These are phyloP conservation scores for Apodemia duryi DNA, from an alignment of 2,888 invertebrate genomes.

Conservation along the genomic window DNA sequence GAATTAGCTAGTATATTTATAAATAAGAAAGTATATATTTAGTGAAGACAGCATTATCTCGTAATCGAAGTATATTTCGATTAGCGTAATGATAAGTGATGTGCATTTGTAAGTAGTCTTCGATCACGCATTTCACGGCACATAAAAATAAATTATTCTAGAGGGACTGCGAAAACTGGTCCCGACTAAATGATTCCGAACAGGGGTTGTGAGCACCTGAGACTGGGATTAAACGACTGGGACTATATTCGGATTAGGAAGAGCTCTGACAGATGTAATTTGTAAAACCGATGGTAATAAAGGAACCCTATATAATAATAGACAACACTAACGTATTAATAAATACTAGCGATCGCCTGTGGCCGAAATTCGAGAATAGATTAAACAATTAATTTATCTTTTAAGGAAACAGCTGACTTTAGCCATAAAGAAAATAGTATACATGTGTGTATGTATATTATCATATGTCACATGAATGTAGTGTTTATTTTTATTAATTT, in stretches of 20 bases:
- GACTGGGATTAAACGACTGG: slow-evolving; percentile 2
- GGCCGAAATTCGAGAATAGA: too few species aligned
- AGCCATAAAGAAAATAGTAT: too few species aligned
- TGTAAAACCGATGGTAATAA: neutral
- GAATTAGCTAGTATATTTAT: neutral
- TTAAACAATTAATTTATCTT: too few species aligned
- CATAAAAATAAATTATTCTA: slow-evolving; percentile 41
- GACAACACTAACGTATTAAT: too few species aligned
- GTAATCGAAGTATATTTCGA: slow-evolving; percentile 7
- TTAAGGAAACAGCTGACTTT: too few species aligned
- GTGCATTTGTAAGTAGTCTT: slow-evolving; percentile 1
- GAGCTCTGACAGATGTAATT: neutral
- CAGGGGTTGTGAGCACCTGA: slow-evolving; percentile 29
- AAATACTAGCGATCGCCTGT: too few species aligned
- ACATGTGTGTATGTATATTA: too few species aligned
- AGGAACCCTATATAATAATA: too few species aligned
- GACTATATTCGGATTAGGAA: neutral
- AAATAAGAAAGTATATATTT: neutral
- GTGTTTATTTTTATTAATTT: too few species aligned
- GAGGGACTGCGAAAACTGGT: slow-evolving; percentile 43
- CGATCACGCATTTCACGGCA: slow-evolving; percentile 18
- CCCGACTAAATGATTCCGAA: slow-evolving; percentile 50
- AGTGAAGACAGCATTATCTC: neutral
- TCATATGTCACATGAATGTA: too few species aligned
- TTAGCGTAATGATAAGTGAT: slow-evolving; percentile 4